Evolutionary conservation across 2,888 invertebrate genomes (phyloP).

Genomic region (Phragmatobia fuliginosa): DNA sequence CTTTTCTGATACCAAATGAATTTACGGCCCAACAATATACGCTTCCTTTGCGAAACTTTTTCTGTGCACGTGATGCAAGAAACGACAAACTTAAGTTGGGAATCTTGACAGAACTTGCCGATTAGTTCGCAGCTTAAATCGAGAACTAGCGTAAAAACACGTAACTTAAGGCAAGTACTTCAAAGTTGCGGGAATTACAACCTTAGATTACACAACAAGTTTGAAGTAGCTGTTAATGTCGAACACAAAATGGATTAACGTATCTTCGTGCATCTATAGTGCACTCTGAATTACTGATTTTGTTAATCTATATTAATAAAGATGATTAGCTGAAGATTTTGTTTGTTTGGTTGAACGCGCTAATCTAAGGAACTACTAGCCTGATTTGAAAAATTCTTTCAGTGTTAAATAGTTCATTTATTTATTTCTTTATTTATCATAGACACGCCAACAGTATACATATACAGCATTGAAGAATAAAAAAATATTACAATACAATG

Average conservation of each 20-base stretch:
- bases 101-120: conserved; percentile 51
- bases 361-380: no score
- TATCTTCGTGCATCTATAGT: neutral
- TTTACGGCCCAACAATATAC: conserved; percentile 7
- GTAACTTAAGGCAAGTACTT: conserved; percentile 43
- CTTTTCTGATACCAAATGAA: conserved; percentile 10
- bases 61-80: conserved; percentile 33
- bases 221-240: conserved; percentile 35
- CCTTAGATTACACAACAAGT: conserved; percentile 42
- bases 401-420: no score
- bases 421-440: no score
- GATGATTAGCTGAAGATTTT: no score
- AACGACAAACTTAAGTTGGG: conserved; percentile 44
- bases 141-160: conserved; percentile 58
- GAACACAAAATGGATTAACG: conserved; percentile 22
- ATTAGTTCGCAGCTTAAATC: conserved; percentile 57
- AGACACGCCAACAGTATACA: no score
- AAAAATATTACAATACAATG: no score
- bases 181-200: conserved; percentile 42
- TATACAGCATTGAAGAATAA: no score
- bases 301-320: no score
- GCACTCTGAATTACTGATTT: neutral
- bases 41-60: conserved; percentile 27
- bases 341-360: no score
- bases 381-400: no score